Evolutionary conservation across 2,797 vertebrate species (phyloP).

Genomic region (Sebastiscus tertius): DNA sequence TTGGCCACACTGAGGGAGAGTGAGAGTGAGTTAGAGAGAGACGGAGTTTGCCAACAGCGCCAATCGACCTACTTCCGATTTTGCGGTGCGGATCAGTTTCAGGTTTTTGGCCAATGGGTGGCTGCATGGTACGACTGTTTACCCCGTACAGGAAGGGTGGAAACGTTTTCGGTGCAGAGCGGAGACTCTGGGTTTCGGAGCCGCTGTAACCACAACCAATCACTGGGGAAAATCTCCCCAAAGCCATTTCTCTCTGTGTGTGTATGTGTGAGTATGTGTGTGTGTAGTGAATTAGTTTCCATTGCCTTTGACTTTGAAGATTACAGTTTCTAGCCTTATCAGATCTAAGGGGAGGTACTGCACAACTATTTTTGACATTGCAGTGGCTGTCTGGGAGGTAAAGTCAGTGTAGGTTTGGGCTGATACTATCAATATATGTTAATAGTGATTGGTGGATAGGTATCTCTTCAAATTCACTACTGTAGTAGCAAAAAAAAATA

Average conservation of each 20-base stretch:
- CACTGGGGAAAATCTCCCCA: constrained; percentile 49
- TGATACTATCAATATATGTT: not conserved
- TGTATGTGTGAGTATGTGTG: constrained; percentile 12
- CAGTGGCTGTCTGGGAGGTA: not conserved
- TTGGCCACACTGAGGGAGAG: constrained; percentile 27
- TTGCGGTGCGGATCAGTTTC: constrained; percentile 53
- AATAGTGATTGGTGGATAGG: not conserved
- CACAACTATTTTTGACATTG: constrained; percentile 4
- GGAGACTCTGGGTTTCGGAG: constrained; percentile 28
- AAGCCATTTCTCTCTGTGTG: constrained; percentile 12
- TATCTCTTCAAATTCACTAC: not conserved
- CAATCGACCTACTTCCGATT: constrained; percentile 65
- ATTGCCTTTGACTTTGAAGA: constrained; percentile 40
- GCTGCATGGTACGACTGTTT: constrained; percentile 47
- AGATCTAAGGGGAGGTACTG: constrained; percentile 13
- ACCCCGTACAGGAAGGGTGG: constrained; percentile 49
- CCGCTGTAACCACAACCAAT: constrained; percentile 51
- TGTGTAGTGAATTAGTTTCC: constrained; percentile 26
- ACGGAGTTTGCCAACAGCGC: constrained; percentile 52
- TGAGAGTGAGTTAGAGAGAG: constrained; percentile 6
- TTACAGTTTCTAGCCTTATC: constrained; percentile 30
- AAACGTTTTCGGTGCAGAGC: constrained; percentile 36
- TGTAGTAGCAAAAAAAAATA: not conserved
- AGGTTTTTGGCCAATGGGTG: constrained; percentile 50
- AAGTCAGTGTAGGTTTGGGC: not conserved